Evolutionary conservation across 2,113 vertebrate species (phyloP), one percentile per base, ranked within the genome.

Genomic region (Corvus moneduloides): DNA sequence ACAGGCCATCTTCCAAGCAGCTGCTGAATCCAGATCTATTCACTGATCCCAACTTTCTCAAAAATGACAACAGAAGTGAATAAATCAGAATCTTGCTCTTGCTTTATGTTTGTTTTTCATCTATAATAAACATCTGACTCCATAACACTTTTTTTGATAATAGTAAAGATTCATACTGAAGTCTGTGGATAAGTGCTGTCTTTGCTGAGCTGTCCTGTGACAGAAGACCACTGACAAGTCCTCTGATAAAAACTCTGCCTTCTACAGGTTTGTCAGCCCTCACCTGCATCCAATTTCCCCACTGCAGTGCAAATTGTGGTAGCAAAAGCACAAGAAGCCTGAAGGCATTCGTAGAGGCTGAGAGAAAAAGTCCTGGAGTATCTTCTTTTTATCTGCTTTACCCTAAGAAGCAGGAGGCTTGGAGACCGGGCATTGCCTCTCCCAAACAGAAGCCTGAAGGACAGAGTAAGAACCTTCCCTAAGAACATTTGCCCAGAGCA

Each of bases 1-100:
- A 66, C 6, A 58, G 15, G 80, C 37, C 22, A 58, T 93, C 77
- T 97, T 95, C 94, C 78, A 91, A 94, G 86, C 35, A 95, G 92
- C 32, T 89, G 91, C 54, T 94, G 78, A 95, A 94, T 94, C 81
- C 33, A 35, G 72, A 95, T 93, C 64, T 69, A 32, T 35, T 69
- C 49, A 61, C 3, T 18, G 17, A 52, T 24, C 62, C 1, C 35
- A 77, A 1, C 32, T 74, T 74, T 43, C 28, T 78, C 21, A 35
- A 84, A 93, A 84, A 62, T 51, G 0, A 59, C 14, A 68, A 43
- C 0, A 51, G 18, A 78, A 82, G 30, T 16, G 1, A 87, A 55
- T 23, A 84, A 48, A 94, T 55, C 0, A 1, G 27, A 63, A 64
- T 46, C 68, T 51, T 74, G 43, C 22, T 71, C 39, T 77, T 84